Base-by-base conservation (phyloP, 1,140 invertebrate genomes). In the Sesamia nonagrioides region DNA sequence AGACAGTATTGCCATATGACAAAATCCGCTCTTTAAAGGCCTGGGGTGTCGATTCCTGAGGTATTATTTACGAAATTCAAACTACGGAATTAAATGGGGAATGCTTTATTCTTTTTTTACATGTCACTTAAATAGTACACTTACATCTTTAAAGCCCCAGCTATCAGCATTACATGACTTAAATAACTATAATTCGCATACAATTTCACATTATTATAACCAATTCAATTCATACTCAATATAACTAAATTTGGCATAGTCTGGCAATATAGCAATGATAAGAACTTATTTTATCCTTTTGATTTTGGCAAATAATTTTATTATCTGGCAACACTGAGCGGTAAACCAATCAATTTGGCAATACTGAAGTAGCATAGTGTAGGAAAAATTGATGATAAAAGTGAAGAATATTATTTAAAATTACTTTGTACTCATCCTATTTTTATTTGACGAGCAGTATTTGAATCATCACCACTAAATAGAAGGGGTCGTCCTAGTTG, bases 171-270 rank as follows among this genome's bases (percentile, higher is more conserved):
- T 69, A 69, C 66, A 69, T 69, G 18, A 48, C 66, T 69, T 69
- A 69, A 50, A 48, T 8, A 69, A 69, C 66, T 69, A 69, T 69
- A 50, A 48, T 45, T 69, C 42, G 66, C 40, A 69, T 69, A 69
- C 66, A 69, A 69, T 69, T 69, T 69, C 40, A 69, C 66, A 69
- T 69, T n/a, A 69, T 48, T 48, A 69, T 69, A 69, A 48, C 66
- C 66, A 69, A 69, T 69, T 69, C 66, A 69, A 69, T 48, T 69
- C 42, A 48, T 45, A 48, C 42, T 69, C 42, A 33, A 69, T 48
- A 40, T 42, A 13, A 45, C 66, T 69, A 69, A 45, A 48, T 69
- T 69, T 50, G 66, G 66, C 66, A 69, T 69, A 69, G 42, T 69
- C 42, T 45, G 66, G 42, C 66, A 69, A 69, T 69, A 69, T 69